Percentiles rank a stretch among this genome's conserved stretches.
Conservation (phyloP, 2,888 invertebrate genomes). For the Drosophila kokeensis region DNA sequence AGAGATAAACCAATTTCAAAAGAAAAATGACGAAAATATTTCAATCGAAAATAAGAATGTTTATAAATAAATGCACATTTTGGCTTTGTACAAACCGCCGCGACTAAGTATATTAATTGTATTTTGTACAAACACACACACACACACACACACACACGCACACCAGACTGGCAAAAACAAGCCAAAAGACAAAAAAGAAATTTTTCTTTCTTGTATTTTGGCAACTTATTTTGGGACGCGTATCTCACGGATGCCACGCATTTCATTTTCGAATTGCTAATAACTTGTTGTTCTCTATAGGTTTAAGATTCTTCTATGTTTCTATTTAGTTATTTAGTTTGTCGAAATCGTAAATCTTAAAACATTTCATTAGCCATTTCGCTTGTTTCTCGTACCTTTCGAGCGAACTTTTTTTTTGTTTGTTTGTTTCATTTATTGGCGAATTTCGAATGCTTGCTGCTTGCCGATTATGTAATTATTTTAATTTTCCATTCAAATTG, state of each 20-base stretch:
- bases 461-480: slow-evolving; percentile 64
- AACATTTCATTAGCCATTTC: slow-evolving; percentile 37
- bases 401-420: slow-evolving; percentile 36
- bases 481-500: slow-evolving; percentile 46
- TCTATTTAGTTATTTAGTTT: slow-evolving; percentile 9
- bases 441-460: slow-evolving; percentile 29
- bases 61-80: slow-evolving; percentile 71
- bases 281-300: slow-evolving; percentile 68
- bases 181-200: slow-evolving; percentile 14
- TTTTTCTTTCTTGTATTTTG: slow-evolving; percentile 45
- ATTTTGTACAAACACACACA: slow-evolving; percentile 42
- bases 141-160: slow-evolving; percentile 7
- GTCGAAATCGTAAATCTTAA: slow-evolving; percentile 28
- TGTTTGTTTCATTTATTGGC: slow-evolving; percentile 38
- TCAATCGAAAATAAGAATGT: slow-evolving; percentile 69
- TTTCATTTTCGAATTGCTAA: slow-evolving; percentile 70
- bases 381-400: slow-evolving; percentile 38
- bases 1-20: slow-evolving; percentile 33
- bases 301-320: slow-evolving; percentile 18
- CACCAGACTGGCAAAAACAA: slow-evolving; percentile 21
- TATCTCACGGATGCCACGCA: slow-evolving; percentile 63
- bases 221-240: slow-evolving; percentile 72
- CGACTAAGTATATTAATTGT: slow-evolving; percentile 65
- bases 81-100: slow-evolving; percentile 40
- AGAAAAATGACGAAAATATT: slow-evolving; percentile 67